Evolutionary conservation across 2,888 invertebrate species (phyloP), one percentile per base, ranked within the genome.

Genomic region (Aspidiotus rigidus): DNA sequence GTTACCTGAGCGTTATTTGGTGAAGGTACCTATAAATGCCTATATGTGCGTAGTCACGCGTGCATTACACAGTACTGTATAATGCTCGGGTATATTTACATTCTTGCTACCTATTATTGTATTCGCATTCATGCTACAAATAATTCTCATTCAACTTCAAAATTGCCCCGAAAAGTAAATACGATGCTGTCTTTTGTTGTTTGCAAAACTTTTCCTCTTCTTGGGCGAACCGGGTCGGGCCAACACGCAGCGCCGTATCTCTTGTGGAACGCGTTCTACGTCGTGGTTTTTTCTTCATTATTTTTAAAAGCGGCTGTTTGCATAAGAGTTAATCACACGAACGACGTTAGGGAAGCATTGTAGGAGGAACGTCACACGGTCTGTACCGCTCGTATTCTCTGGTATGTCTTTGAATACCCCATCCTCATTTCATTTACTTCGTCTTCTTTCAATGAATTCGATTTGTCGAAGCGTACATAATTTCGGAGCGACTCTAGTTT

Each of bases 391-490:
- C 49, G 49, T 49, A n/a, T 49, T 49, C 49, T 8, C n/a, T 49
- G 49, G 49, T 49, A 49, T 49, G 49, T 49, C 49, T 49, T 49
- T 49, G 49, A 49, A 49, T 49, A n/a, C n/a, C n/a, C 28, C 28
- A 28, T 49, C 49, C n/a, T 49, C 49, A 49, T 49, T 49, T 49
- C 49, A n/a, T n/a, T 49, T 49, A 28, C 28, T 41, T 15, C 42
- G 40, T 64, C 40, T 49, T 44, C 44, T 66, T 66, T 64, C 59
- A 66, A 66, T 66, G 66, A 66, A 66, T 66, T 66, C 42, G 53
- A 60, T 66, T 66, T 66, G 66, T 59, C 66, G 66, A 59, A 66
- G 66, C 66, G 66, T 66, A 44, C 39, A 66, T 64, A 64, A 64
- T 57, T 28, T 28, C 28, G 28, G 28, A 28, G 28, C 28, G 28